Base-by-base conservation (phyloP, 2,113 vertebrate species). In the Actenoides lindsayi region DNA sequence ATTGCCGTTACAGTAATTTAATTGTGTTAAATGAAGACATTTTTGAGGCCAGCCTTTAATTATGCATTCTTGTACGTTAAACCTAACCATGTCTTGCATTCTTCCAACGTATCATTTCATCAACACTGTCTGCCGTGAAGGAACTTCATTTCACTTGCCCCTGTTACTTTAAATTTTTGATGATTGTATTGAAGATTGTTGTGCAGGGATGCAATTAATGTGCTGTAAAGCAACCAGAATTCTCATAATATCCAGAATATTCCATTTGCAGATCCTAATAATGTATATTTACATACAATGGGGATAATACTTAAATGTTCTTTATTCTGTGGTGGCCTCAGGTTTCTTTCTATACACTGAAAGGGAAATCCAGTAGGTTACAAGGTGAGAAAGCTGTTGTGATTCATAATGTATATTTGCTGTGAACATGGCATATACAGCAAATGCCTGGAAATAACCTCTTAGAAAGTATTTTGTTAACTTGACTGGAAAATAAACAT, bases 401-500 rank as follows among this genome's bases (percentile, higher is more conserved):
- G 50, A 80, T 69, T 90, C 11, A 14, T 95, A 53, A 11, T 79
- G 28, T 92, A 5, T 85, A 53, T 94, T 81, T 88, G 30, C 75
- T 80, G 51, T 78, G 64, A n/a, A 69, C 2, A 4, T 41, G 42
- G 27, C 30, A 35, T 48, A 88, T 80, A 48, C 30, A 85, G 44
- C 42, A 91, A 82, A 94, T 87, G 54, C 57, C 67, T 93, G 85
- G 56, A 94, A 93, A 81, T 94, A 87, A 87, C n/a, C 33, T 90
- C 3, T 2, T 77, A 46, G 75, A 93, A 94, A 77, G 51, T 91
- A 85, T 79, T 94, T 90, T 95, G 68, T 90, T 76, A 90, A 89
- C 87, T 81, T 90, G 54, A 70, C 62, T 94, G 84, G 93, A 94
- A 96, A 96, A 96, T 91, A 96, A 95, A 91, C 37, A 50, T 78